phyloP scores from a whole-genome alignment of 2,113 vertebrate species.

The Cyphotilapia sp. region DNA sequence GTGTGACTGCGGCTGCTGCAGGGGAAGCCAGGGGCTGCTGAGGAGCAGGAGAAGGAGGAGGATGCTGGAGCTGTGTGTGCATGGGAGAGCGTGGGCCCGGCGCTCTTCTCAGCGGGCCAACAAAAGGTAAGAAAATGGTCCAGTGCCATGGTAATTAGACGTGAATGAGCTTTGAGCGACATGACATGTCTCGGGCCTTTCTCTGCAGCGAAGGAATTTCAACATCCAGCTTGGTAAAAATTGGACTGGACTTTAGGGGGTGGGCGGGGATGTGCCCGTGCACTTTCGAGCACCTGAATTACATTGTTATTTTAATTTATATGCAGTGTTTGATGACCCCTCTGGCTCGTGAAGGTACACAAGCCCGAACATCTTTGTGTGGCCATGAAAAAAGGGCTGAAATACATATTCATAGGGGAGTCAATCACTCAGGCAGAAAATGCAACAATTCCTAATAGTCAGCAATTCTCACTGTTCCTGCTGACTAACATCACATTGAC shows the following conservation, averaged over 20 bases:
- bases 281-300: conserved; percentile 8
- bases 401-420: conserved; percentile 36
- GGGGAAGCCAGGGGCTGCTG: conserved; percentile 55
- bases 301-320: conserved; percentile 37
- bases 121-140: conserved; percentile 71
- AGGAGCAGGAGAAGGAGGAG: conserved; percentile 42
- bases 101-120: conserved; percentile 62
- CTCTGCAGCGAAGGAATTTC: conserved; percentile 42
- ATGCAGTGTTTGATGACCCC: conserved; percentile 10
- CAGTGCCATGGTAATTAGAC: conserved; percentile 65
- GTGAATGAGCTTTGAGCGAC: conserved; percentile 60
- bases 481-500: conserved; percentile 62
- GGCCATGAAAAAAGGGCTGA: background rate
- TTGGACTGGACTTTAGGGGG: background rate
- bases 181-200: conserved; percentile 49
- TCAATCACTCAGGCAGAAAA: conserved; percentile 37
- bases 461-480: conserved; percentile 25
- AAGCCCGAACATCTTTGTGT: conserved; percentile 12
- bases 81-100: conserved; percentile 64
- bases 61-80: conserved; percentile 58
- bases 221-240: conserved; percentile 43
- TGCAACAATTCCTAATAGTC: conserved; percentile 39
- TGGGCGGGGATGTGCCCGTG: background rate
- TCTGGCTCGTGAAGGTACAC: background rate
- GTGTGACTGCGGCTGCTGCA: conserved; percentile 65